A percentile compares a stretch with the other conserved stretches of the same genome.
Conservation (phyloP, 2,797 vertebrate genomes). For the Mus caroli region DNA sequence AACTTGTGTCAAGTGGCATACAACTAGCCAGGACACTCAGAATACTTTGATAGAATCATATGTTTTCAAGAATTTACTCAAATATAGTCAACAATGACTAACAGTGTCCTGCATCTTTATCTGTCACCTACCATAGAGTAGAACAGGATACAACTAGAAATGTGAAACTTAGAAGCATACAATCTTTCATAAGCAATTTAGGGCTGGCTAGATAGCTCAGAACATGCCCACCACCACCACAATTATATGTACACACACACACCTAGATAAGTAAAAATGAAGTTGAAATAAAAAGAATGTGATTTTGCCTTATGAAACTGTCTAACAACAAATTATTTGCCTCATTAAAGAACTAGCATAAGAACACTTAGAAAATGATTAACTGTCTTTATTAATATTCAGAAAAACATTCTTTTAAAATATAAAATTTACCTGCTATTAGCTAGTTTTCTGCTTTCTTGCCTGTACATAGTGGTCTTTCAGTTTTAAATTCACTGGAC, state of each 20-base stretch:
- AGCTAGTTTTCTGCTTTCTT: constrained; percentile 32
- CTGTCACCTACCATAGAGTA: not conserved
- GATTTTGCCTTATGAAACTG: not conserved
- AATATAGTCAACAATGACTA: not conserved
- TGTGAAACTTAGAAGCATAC: not conserved
- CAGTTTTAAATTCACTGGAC: not conserved
- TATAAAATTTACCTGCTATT: not conserved
- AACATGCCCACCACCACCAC: too few relatives aligned
- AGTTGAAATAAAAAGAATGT: not conserved
- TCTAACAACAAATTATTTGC: not conserved
- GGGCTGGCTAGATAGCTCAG: not conserved
- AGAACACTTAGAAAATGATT: constrained; percentile 28
- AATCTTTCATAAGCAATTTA: not conserved
- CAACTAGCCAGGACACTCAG: not conserved
- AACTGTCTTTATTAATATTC: constrained; percentile 15
- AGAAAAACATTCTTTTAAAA: constrained; percentile 29
- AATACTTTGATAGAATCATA: not conserved
- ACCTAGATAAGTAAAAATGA: not conserved
- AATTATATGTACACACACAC: too few relatives aligned
- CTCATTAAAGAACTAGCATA: not conserved
- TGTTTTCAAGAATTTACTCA: not conserved
- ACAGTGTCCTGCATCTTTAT: not conserved
- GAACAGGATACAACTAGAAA: not conserved
- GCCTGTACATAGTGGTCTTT: not conserved
- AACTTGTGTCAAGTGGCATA: not conserved